Evolutionary conservation across 2,797 vertebrate species (phyloP).

Genomic region (Lagorchestes hirsutus): DNA sequence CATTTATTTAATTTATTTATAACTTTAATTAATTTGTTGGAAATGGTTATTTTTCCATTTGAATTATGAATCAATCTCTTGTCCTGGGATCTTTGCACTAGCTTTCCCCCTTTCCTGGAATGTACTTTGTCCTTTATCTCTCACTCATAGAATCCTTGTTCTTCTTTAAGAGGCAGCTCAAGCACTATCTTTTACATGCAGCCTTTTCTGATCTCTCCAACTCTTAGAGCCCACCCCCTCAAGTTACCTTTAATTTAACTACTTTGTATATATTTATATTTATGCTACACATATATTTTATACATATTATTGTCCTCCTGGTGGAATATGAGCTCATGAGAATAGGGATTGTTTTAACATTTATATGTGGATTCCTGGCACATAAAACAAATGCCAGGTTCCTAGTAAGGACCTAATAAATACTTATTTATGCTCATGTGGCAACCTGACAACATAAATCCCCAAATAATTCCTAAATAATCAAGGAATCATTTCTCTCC

Average conservation of each 20-base stretch:
- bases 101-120: background rate
- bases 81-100: background rate
- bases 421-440: background rate
- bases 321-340: background rate
- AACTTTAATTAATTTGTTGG: too few species aligned
- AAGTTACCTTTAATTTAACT: background rate
- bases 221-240: background rate
- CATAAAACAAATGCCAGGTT: background rate
- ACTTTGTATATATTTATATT: background rate
- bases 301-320: background rate
- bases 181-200: background rate
- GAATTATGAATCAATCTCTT: background rate
- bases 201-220: background rate
- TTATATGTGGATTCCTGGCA: background rate
- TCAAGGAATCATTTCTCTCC: background rate
- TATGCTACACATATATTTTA: background rate
- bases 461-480: background rate
- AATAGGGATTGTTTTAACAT: background rate
- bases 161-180: background rate
- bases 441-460: background rate
- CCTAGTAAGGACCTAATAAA: background rate
- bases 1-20: background rate
- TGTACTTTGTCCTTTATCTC: background rate
- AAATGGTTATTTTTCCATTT: conserved; percentile 3
- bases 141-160: background rate